These are phyloP conservation scores for Schizopygopsis malacanthus DNA, from an alignment of 2,797 vertebrate genomes.

Conservation along the genomic window DNA sequence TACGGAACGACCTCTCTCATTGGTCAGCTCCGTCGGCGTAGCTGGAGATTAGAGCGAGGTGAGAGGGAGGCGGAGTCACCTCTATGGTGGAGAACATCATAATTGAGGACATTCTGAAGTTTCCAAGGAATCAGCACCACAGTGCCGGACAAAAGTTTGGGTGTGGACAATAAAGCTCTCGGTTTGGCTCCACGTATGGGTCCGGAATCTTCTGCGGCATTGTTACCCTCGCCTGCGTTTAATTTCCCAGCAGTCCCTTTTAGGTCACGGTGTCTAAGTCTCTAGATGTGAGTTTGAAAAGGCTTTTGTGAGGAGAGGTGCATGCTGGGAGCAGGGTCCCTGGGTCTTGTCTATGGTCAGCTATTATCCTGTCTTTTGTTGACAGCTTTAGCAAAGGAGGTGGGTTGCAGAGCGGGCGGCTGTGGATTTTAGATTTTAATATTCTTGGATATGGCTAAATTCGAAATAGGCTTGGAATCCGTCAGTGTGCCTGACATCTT, in stretches of 20 bases:
- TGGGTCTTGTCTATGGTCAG: conserved; percentile 74
- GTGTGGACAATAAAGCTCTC: conserved; percentile 41
- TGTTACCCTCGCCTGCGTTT: conserved; percentile 40
- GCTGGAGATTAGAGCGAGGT: conserved; percentile 79
- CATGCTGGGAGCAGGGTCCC: conserved; percentile 68
- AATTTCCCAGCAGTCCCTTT: conserved; percentile 70
- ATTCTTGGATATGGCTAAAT: conserved; percentile 67
- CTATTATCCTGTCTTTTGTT: conserved; percentile 80
- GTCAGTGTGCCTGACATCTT: conserved; percentile 81
- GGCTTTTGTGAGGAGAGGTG: conserved; percentile 71
- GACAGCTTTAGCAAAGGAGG: conserved; percentile 46
- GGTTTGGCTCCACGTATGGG: conserved; percentile 13
- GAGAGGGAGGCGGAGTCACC: conserved; percentile 74
- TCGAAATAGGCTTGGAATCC: conserved; percentile 64
- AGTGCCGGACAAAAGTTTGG: conserved; percentile 33
- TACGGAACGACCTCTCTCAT: conserved; percentile 73
- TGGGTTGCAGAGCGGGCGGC: conserved; percentile 58
- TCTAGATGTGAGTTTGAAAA: conserved; percentile 83
- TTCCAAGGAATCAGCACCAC: conserved; percentile 11
- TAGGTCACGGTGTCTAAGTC: conserved; percentile 71
- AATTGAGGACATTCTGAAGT: conserved; percentile 38
- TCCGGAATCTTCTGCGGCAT: conserved; percentile 18
- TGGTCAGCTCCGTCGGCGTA: conserved; percentile 75
- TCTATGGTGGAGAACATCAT: conserved; percentile 53
- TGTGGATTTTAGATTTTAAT: conserved; percentile 72